Evolutionary conservation across 2,888 invertebrate genomes (phyloP).

Genomic region (Sarcophaga caerulescens): DNA sequence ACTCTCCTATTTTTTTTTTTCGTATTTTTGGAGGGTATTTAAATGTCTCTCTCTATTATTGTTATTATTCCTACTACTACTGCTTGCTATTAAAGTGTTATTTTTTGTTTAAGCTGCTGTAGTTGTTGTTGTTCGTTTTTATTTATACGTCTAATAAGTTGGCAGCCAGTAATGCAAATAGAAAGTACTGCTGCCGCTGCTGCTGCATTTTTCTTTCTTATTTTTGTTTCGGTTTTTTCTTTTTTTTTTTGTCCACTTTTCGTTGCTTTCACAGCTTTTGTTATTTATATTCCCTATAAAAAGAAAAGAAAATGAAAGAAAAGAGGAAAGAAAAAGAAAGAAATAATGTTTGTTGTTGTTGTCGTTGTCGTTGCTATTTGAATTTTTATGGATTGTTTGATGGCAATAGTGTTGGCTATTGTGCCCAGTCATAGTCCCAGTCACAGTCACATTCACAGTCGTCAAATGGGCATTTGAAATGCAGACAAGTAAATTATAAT

Average conservation of each 20-base stretch:
- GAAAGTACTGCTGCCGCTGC: slow-evolving; percentile 61
- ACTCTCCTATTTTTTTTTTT: neutral
- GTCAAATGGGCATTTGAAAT: slow-evolving; percentile 48
- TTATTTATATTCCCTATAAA: neutral
- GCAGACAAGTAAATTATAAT: slow-evolving; percentile 63
- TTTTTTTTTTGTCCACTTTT: slow-evolving; percentile 22
- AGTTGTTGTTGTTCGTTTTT: slow-evolving; percentile 26
- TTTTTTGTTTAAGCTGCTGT: slow-evolving; percentile 2
- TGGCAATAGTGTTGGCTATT: neutral
- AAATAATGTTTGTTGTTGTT: slow-evolving; percentile 41
- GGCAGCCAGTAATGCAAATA: slow-evolving; percentile 62
- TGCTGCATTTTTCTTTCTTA: slow-evolving; percentile 14
- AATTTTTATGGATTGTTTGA: slow-evolving; percentile 9
- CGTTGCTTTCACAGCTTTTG: slow-evolving; percentile 4
- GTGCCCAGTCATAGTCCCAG: slow-evolving; percentile 28
- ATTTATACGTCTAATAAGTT: slow-evolving; percentile 47
- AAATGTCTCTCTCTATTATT: slow-evolving; percentile 52
- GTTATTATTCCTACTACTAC: slow-evolving; percentile 9
- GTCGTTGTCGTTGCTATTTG: slow-evolving; percentile 28
- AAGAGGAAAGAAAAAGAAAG: slow-evolving; percentile 34
- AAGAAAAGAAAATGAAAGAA: neutral
- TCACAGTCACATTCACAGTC: slow-evolving; percentile 48
- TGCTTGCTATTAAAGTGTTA: slow-evolving; percentile 12
- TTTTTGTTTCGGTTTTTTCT: neutral
- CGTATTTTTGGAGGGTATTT: neutral